These are phyloP conservation scores for Solen grandis DNA, from an alignment of 1,140 invertebrate genomes.

Conservation along the genomic window DNA sequence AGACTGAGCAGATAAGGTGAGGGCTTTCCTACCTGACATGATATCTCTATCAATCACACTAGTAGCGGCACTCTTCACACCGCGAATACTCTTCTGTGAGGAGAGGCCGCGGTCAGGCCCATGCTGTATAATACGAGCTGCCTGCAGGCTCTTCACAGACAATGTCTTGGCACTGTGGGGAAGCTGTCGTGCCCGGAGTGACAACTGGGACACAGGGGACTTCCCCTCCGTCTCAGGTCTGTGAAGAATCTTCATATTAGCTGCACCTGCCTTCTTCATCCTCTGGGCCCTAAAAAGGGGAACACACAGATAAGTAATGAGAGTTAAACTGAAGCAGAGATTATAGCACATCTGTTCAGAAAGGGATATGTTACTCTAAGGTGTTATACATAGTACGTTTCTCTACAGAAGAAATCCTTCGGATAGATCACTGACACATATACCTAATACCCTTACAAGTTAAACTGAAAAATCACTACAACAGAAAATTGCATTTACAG, in stretches of 20 bases:
- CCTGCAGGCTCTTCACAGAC: slow-evolving; percentile 67
- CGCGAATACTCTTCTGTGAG: not conserved
- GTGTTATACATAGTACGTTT: too few species aligned
- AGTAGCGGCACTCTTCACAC: slow-evolving; percentile 17
- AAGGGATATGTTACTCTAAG: too few species aligned
- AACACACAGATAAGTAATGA: slow-evolving; percentile 2
- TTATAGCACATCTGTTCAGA: too few species aligned
- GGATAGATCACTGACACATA: too few species aligned
- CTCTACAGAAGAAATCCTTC: too few species aligned
- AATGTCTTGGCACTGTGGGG: slow-evolving; percentile 76
- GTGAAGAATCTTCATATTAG: slow-evolving; percentile 74
- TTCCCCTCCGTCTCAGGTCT: slow-evolving; percentile 18
- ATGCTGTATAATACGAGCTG: slow-evolving; percentile 73
- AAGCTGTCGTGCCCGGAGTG: slow-evolving; percentile 67
- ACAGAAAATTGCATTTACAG: too few species aligned
- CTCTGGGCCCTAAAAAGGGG: slow-evolving; percentile 69
- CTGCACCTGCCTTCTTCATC: slow-evolving; percentile 76
- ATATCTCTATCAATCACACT: not conserved
- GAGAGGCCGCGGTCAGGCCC: slow-evolving; percentile 5
- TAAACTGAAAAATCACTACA: too few species aligned
- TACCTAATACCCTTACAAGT: too few species aligned
- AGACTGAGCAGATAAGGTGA: slow-evolving; percentile 29
- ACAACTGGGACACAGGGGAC: slow-evolving; percentile 57
- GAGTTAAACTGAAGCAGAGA: too few species aligned
- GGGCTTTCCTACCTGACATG: slow-evolving; percentile 32